Base-by-base conservation (phyloP, 2,888 invertebrate species). In the Deilephila porcellus region DNA sequence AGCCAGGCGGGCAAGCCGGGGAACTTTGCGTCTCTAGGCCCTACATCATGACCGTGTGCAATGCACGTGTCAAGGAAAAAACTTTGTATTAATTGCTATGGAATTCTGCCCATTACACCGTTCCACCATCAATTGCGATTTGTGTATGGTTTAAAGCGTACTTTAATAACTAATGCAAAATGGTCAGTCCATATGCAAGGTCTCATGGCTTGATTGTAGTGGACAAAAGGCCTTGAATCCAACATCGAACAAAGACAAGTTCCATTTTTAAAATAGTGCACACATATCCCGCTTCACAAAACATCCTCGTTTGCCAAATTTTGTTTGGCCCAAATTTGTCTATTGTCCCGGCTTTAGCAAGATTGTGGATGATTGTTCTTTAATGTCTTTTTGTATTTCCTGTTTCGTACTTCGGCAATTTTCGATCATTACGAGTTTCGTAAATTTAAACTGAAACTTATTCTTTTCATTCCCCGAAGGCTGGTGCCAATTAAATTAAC, bases 401-500 rank as follows among this genome's bases (percentile, higher is more conserved):
- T 25, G 67, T 52, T 64, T 67, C 19, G 56, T 56, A 5, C 19
- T 56, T 56, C n/a, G n/a, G n/a, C 64, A 20, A n/a, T 20, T 20
- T 64, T 64, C 11, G 11, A 64, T 45, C 11, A 64, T 45, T 37
- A 20, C 37, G n/a, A 20, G 14, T 4, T 52, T 52, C 17, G 52
- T 67, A 20, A 45, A 20, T 20, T 25, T 25, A 14, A 67, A 6
- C 67, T 7, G n/a, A 56, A 56, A 56, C n/a, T 56, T 56, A 45
- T 52, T 20, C 6, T 25, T 45, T 67, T 25, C 17, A 14, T 67
- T 67, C 67, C 19, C n/a, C 25, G 14, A 52, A 67, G 67, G 52
- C 60, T 52, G 60, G 17, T 45, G 20, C 19, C 60, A 63, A 71
- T 71, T 74, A 74, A 77, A 76, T 76, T 60, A 62, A 59, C 60